phyloP scores from a whole-genome alignment of 2,888 invertebrate genomes.

The Drosophila anomalata region DNA sequence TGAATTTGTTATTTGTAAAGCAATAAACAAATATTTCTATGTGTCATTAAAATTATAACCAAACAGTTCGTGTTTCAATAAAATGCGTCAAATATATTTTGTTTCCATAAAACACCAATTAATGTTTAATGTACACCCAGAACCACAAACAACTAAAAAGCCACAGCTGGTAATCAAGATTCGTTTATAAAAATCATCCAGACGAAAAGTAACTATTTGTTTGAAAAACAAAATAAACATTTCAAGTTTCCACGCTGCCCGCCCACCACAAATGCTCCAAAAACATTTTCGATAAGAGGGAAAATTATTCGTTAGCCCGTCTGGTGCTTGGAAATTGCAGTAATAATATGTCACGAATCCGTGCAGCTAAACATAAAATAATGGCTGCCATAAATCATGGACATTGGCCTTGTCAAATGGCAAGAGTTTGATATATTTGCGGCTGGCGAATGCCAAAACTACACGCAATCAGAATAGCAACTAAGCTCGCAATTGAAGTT shows the following conservation, averaged over 20 bases:
- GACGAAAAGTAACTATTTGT: slow-evolving; percentile 19
- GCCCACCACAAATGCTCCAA: slow-evolving; percentile 24
- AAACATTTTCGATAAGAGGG: slow-evolving; percentile 39
- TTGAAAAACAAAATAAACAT: slow-evolving; percentile 40
- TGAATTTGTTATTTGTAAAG: slow-evolving; percentile 35
- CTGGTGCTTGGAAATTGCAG: slow-evolving; percentile 42
- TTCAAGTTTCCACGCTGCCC: slow-evolving; percentile 16
- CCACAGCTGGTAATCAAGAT: slow-evolving; percentile 16
- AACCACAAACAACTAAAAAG: slow-evolving; percentile 6
- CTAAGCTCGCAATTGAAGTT: slow-evolving; percentile 32
- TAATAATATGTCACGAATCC: slow-evolving; percentile 55
- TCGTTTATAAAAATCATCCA: slow-evolving; percentile 18
- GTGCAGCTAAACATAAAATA: slow-evolving; percentile 66
- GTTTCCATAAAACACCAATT: slow-evolving; percentile 35
- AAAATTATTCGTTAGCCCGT: slow-evolving; percentile 13
- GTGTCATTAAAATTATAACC: slow-evolving; percentile 32
- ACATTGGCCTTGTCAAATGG: slow-evolving; percentile 64
- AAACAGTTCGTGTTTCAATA: not conserved
- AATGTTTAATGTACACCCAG: slow-evolving; percentile 36
- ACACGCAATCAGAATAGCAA: slow-evolving; percentile 58
- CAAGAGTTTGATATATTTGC: slow-evolving; percentile 53
- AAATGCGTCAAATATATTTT: slow-evolving; percentile 19
- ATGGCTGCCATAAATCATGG: slow-evolving; percentile 63
- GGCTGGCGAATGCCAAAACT: slow-evolving; percentile 42
- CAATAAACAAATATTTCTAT: slow-evolving; percentile 34